Conservation (phyloP, 2,797 vertebrate genomes). For the Acanthiza pusilla region DNA sequence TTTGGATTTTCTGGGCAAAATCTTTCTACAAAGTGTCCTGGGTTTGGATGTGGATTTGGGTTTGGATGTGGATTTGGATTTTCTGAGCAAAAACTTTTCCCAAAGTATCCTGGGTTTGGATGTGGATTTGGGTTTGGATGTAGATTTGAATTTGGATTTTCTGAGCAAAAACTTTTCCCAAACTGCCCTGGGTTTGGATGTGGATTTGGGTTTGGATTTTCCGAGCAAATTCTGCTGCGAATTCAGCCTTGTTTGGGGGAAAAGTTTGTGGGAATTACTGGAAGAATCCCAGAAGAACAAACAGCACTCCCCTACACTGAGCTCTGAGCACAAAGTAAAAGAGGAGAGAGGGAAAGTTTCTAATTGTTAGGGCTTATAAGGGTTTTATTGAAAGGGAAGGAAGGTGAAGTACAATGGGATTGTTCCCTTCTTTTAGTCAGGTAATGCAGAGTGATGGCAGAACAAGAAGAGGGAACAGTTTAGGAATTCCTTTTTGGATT, state of each 20-base stretch:
- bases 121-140: too few species aligned
- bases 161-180: background rate
- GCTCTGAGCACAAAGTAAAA: background rate
- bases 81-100: too few species aligned
- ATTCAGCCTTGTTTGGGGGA: background rate
- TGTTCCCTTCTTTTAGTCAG: background rate
- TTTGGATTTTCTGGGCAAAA: too few species aligned
- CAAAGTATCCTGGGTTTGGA: too few species aligned
- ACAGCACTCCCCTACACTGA: fast-evolving
- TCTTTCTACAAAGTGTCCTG: too few species aligned
- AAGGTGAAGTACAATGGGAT: background rate
- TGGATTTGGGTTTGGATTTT: background rate
- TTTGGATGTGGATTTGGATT: too few species aligned
- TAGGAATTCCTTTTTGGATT: background rate
- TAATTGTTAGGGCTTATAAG: background rate
- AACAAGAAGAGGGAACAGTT: background rate
- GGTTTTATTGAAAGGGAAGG: background rate
- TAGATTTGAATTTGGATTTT: too few species aligned
- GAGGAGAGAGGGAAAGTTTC: background rate
- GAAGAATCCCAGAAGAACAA: background rate
- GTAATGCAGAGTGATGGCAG: background rate
- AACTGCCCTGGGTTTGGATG: background rate
- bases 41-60: too few species aligned
- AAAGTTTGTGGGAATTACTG: background rate
- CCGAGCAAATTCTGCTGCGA: background rate